phyloP scores from a whole-genome alignment of 2,888 invertebrate species.

The Drosophila koepferae region DNA sequence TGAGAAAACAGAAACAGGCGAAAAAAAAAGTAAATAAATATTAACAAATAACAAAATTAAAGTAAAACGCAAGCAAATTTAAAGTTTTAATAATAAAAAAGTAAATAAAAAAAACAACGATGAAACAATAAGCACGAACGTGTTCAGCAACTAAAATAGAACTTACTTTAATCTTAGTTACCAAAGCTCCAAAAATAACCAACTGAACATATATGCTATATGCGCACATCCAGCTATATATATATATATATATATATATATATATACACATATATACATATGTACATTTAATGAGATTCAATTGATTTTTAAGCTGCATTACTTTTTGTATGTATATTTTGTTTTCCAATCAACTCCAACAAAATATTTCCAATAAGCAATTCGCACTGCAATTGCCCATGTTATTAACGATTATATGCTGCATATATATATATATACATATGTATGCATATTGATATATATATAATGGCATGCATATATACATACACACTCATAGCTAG shows the following conservation, averaged over 20 bases:
- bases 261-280: not conserved
- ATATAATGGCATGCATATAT: constrained; percentile 3
- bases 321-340: not conserved
- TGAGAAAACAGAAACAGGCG: not conserved
- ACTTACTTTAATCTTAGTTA: constrained; percentile 21
- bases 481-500: constrained; percentile 35
- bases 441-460: not conserved
- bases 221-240: not conserved
- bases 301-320: not conserved
- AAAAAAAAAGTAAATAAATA: not conserved
- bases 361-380: constrained; percentile 12
- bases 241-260: not conserved
- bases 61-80: not conserved
- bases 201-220: constrained; percentile 1
- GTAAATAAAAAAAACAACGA: constrained; percentile 16
- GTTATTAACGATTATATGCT: constrained; percentile 1
- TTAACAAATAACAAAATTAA: not conserved
- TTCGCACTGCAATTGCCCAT: constrained; percentile 25
- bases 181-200: not conserved
- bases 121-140: constrained; percentile 61
- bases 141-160: constrained; percentile 54
- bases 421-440: not conserved
- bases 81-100: no score
- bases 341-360: not conserved
- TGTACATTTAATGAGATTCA: not conserved